Percentiles rank a stretch among this genome's conserved stretches.
These are phyloP conservation scores for Forbesichthys papilliferus DNA, from an alignment of 2,113 vertebrate species.

Conservation along the genomic window DNA sequence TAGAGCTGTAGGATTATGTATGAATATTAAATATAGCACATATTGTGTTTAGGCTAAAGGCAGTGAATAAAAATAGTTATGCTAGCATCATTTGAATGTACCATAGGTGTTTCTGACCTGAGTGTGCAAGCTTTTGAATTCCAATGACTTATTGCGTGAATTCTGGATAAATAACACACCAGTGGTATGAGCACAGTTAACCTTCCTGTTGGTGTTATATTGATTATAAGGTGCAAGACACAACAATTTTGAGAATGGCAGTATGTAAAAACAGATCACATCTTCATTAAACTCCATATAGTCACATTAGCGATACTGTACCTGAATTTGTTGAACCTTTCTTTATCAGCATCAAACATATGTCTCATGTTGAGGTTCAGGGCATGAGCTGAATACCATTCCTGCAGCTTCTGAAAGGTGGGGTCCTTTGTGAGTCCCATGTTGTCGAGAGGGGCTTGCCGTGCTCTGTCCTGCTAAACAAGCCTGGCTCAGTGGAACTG, in stretches of 20 bases:
- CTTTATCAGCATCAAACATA: conserved; percentile 85
- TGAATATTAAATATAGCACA: too few species aligned
- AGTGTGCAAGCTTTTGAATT: too few species aligned
- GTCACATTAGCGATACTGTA: conserved; percentile 45
- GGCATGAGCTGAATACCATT: conserved; percentile 82
- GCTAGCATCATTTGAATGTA: too few species aligned
- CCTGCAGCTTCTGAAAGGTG: conserved; percentile 82
- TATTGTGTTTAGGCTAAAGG: too few species aligned
- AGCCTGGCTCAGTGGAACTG: conserved; percentile 46
- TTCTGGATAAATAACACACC: too few species aligned
- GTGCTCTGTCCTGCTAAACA: conserved; percentile 52
- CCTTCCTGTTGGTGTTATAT: too few species aligned
- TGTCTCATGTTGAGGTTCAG: conserved; percentile 83
- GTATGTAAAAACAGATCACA: neutral
- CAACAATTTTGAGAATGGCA: neutral
- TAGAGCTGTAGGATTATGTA: too few species aligned
- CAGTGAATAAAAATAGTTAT: too few species aligned
- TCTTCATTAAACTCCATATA: neutral
- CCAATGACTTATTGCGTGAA: too few species aligned
- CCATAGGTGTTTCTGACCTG: too few species aligned
- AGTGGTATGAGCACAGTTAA: too few species aligned
- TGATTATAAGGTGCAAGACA: too few species aligned
- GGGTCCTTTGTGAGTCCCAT: conserved; percentile 86
- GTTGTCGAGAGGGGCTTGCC: conserved; percentile 40
- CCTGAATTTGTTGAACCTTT: conserved; percentile 88